phyloP scores from a whole-genome alignment of 2,888 invertebrate genomes.

The Empis livida region DNA sequence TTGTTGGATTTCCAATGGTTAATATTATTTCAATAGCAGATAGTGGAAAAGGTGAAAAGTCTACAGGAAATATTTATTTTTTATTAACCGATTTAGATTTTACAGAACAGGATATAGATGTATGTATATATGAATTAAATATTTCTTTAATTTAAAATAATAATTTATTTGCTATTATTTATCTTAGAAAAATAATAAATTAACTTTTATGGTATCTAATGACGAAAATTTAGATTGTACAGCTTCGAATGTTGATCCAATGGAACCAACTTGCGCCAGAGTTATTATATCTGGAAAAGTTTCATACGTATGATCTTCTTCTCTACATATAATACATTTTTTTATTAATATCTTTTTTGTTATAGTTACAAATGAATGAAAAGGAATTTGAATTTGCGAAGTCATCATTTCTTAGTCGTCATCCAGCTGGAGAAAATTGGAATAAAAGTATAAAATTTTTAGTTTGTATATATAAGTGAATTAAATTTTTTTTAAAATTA shows the following conservation, averaged over 20 bases:
- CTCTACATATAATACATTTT: too few relatives aligned
- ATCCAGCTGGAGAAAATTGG: constrained; percentile 31
- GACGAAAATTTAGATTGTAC: constrained; percentile 30
- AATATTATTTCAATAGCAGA: constrained; percentile 35
- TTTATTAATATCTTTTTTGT: too few relatives aligned
- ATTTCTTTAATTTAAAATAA: neutral
- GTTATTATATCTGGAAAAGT: constrained; percentile 29
- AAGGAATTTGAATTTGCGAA: neutral
- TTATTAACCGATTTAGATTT: constrained; percentile 32
- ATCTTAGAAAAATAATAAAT: constrained; percentile 25
- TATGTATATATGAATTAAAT: neutral
- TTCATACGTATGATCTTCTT: constrained; percentile 15
- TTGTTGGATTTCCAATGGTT: constrained; percentile 32
- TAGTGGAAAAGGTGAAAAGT: constrained; percentile 17
- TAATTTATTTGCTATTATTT: neutral
- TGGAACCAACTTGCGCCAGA: constrained; percentile 32
- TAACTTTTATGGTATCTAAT: constrained; percentile 27
- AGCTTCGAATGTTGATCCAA: constrained; percentile 25
- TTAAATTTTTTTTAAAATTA: neutral
- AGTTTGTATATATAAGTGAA: neutral
- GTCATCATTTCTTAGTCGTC: constrained; percentile 18
- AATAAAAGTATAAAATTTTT: constrained; percentile 18
- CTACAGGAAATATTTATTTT: constrained; percentile 31
- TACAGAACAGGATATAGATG: constrained; percentile 26
- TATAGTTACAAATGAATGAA: neutral